phyloP scores from a whole-genome alignment of 1,140 invertebrate species.

The Heliothis virescens region DNA sequence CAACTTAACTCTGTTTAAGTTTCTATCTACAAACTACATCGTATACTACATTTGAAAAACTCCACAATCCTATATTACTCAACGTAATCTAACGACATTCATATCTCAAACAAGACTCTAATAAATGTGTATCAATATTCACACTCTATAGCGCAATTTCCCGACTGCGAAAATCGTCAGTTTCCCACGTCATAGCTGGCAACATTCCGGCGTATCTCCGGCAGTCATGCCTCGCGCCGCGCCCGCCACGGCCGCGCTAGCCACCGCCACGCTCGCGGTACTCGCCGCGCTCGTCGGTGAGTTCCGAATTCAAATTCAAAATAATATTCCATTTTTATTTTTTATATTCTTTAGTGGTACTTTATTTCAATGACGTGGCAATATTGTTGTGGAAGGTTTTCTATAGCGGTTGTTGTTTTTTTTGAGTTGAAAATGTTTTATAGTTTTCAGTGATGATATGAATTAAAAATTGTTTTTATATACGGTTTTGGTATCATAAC shows the following conservation, averaged over 20 bases:
- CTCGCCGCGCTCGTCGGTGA: constrained; percentile 76
- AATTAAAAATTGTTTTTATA: not conserved
- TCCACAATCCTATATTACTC: too few species aligned
- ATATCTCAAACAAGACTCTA: too few species aligned
- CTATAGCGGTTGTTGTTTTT: not conserved
- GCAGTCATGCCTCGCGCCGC: constrained; percentile 70
- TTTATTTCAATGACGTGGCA: not conserved
- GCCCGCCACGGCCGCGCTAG: constrained; percentile 45
- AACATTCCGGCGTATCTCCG: constrained; percentile 55
- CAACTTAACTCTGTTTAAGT: too few species aligned
- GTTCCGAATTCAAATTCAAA: constrained; percentile 56
- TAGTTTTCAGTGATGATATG: not conserved
- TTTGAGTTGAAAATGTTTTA: not conserved
- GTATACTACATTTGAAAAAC: too few species aligned
- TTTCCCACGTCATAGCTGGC: constrained; percentile 17
- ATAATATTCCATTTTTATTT: not conserved
- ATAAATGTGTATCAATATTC: too few species aligned
- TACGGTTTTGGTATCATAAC: not conserved
- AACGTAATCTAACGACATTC: too few species aligned
- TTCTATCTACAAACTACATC: too few species aligned
- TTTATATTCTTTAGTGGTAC: not conserved
- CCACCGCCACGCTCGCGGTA: constrained; percentile 59
- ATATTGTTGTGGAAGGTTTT: not conserved
- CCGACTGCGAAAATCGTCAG: not conserved
- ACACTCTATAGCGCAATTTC: not conserved